phyloP scores from a whole-genome alignment of 2,888 invertebrate genomes.

The Synanthedon formicaeformis region DNA sequence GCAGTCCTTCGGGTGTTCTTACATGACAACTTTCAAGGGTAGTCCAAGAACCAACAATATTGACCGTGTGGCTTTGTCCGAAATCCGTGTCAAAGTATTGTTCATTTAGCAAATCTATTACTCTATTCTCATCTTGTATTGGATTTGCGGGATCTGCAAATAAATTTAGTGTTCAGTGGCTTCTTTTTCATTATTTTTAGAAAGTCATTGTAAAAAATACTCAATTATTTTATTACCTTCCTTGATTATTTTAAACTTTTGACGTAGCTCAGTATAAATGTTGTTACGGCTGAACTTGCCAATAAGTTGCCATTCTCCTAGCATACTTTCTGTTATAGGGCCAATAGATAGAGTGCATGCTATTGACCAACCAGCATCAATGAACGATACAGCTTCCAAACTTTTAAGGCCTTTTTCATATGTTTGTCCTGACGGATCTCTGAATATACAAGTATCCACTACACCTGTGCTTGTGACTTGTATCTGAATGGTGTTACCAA shows the following conservation, averaged over 20 bases:
- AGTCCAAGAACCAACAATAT: slow-evolving; percentile 12
- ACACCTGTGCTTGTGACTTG: slow-evolving; percentile 12
- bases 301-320: slow-evolving; percentile 26
- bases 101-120: slow-evolving; percentile 4
- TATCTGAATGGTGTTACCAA: slow-evolving; percentile 13
- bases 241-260: slow-evolving; percentile 16
- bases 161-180: neutral
- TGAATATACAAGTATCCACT: slow-evolving; percentile 17
- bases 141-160: slow-evolving; percentile 8
- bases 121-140: slow-evolving; percentile 5
- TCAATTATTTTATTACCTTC: slow-evolving; percentile 20
- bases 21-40: slow-evolving; percentile 32
- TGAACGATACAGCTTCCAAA: slow-evolving; percentile 14
- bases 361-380: slow-evolving; percentile 2
- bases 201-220: neutral
- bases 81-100: slow-evolving; percentile 6
- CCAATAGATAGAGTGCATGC: slow-evolving; percentile 19
- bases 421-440: slow-evolving; percentile 13
- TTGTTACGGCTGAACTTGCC: slow-evolving; percentile 25
- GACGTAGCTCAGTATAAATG: slow-evolving; percentile 17
- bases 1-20: slow-evolving; percentile 26
- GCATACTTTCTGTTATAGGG: slow-evolving; percentile 16
- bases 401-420: slow-evolving; percentile 4
- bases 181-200: neutral
- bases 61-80: slow-evolving; percentile 16